Percentiles rank a stretch among this genome's conserved stretches.
Conservation (phyloP, 2,888 invertebrate genomes). For the Temnothorax rugatulus region DNA sequence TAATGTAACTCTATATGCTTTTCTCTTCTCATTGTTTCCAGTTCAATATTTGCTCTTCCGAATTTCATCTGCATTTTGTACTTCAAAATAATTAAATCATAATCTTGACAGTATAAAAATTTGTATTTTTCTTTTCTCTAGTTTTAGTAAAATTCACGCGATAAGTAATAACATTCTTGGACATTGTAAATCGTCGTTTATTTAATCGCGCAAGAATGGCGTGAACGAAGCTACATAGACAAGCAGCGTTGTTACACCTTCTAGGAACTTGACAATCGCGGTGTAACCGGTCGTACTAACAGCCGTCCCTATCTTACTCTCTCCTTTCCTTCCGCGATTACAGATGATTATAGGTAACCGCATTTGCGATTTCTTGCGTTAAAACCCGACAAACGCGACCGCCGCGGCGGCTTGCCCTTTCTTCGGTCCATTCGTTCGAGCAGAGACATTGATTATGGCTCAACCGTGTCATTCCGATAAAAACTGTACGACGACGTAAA, state of each 20-base stretch:
- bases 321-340: conserved; percentile 75
- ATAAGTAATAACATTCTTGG: background rate
- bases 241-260: conserved; percentile 60
- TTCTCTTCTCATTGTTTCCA: background rate
- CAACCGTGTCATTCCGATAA: conserved; percentile 20
- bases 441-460: conserved; percentile 43
- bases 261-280: conserved; percentile 73
- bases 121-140: background rate
- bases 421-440: conserved; percentile 52
- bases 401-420: conserved; percentile 56
- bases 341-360: conserved; percentile 75
- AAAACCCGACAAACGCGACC: conserved; percentile 60
- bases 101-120: background rate
- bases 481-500: conserved; percentile 37
- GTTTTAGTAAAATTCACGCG: background rate
- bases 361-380: conserved; percentile 66
- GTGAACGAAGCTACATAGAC: conserved; percentile 35
- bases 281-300: conserved; percentile 64
- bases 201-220: conserved; percentile 24
- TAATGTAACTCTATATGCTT: background rate
- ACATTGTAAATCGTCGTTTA: conserved; percentile 18
- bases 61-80: background rate
- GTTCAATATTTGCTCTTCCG: background rate
- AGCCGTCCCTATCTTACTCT: conserved; percentile 29
- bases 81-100: background rate